Conservation (phyloP, 1,140 invertebrate genomes). For the Centruroides sculpturatus region DNA sequence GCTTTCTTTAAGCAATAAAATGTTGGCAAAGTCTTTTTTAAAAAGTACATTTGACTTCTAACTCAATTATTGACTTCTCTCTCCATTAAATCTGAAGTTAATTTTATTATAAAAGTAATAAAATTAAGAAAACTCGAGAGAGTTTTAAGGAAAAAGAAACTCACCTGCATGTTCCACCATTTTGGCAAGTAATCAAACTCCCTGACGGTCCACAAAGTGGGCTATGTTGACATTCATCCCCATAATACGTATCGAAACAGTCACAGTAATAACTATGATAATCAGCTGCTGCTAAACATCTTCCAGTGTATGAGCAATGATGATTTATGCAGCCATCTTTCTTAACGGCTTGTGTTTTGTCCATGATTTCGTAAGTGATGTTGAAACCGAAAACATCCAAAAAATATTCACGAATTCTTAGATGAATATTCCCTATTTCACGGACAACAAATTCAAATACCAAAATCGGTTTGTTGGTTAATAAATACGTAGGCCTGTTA, state of each 20-base stretch:
- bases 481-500: conserved; percentile 21
- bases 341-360: conserved; percentile 18
- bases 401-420: conserved; percentile 60
- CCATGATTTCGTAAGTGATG: conserved; percentile 68
- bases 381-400: conserved; percentile 82
- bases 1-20: too few species aligned
- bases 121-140: too few species aligned
- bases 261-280: conserved; percentile 38
- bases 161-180: conserved; percentile 30
- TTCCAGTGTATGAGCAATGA: conserved; percentile 63
- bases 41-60: too few species aligned
- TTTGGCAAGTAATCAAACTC: conserved; percentile 26
- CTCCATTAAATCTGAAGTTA: too few species aligned
- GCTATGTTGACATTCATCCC: conserved; percentile 30
- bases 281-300: conserved; percentile 54
- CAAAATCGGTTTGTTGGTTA: conserved; percentile 54
- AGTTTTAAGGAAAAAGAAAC: conserved; percentile 1
- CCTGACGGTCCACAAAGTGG: conserved; percentile 27
- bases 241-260: conserved; percentile 30
- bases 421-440: conserved; percentile 60
- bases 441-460: conserved; percentile 59
- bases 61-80: too few species aligned
- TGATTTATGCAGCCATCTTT: conserved; percentile 36
- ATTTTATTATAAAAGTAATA: too few species aligned
- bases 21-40: too few species aligned